Percentiles rank a stretch among this genome's conserved stretches.
phyloP scores from a whole-genome alignment of 1,140 invertebrate species.

The Temnothorax nylanderi region DNA sequence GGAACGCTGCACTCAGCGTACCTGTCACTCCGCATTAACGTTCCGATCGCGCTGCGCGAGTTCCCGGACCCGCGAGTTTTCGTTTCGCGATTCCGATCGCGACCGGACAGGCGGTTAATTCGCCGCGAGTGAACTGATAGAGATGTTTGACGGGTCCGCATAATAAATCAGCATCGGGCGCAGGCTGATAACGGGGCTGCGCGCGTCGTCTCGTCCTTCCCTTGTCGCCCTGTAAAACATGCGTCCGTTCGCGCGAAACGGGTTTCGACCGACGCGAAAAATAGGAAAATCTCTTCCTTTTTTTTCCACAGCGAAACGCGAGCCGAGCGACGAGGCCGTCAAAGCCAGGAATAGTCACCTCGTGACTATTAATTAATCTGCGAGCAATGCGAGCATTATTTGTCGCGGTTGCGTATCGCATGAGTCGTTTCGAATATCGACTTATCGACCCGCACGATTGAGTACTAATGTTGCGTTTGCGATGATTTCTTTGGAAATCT shows the following conservation, averaged over 20 bases:
- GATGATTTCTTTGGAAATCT: not conserved
- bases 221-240: constrained; percentile 37
- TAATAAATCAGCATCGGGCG: constrained; percentile 68
- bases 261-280: constrained; percentile 36
- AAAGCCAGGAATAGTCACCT: constrained; percentile 24
- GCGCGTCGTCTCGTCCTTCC: not conserved
- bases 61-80: constrained; percentile 17
- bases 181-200: constrained; percentile 34
- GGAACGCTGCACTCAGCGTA: constrained; percentile 40
- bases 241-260: constrained; percentile 42
- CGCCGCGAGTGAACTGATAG: constrained; percentile 58
- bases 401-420: constrained; percentile 65
- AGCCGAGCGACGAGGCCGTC: constrained; percentile 18
- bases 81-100: constrained; percentile 35
- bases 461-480: constrained; percentile 72
- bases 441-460: constrained; percentile 71
- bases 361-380: constrained; percentile 78
- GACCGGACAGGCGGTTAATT: constrained; percentile 53
- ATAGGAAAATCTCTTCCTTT: constrained; percentile 26
- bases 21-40: constrained; percentile 52
- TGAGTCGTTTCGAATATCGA: constrained; percentile 73
- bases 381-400: constrained; percentile 79
- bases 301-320: constrained; percentile 6
- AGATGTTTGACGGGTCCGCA: constrained; percentile 62
- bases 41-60: constrained; percentile 10